A percentile compares a stretch with the other conserved stretches of the same genome.
These are phyloP conservation scores for Tethea ocularis DNA, from an alignment of 2,888 invertebrate species.

Conservation along the genomic window DNA sequence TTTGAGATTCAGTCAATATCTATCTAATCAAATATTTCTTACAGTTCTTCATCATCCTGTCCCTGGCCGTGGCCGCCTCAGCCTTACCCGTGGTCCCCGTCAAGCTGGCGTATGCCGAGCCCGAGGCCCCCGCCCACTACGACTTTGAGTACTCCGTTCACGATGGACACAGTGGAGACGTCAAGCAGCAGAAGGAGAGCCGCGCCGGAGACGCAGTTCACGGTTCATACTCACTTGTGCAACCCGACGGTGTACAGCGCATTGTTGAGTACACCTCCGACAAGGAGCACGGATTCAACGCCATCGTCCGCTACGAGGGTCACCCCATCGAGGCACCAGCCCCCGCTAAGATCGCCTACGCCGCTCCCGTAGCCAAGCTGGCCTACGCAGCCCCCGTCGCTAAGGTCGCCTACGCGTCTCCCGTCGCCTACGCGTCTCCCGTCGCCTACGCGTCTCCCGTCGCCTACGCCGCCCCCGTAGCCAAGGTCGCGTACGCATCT, in stretches of 20 bases:
- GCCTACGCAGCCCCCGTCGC: constrained; percentile 30
- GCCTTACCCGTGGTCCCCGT: constrained; percentile 52
- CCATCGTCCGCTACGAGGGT: constrained; percentile 73
- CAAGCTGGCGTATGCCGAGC: constrained; percentile 61
- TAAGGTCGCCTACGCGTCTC: constrained; percentile 31
- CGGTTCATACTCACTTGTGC: constrained; percentile 77
- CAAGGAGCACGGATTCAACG: constrained; percentile 73
- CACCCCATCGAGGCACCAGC: constrained; percentile 44
- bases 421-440: constrained; percentile 43
- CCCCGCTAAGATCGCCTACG: constrained; percentile 25
- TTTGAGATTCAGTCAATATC: too few species aligned
- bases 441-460: constrained; percentile 38
- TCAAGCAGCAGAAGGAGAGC: constrained; percentile 75
- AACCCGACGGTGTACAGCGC: constrained; percentile 74
- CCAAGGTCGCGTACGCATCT: constrained; percentile 39
- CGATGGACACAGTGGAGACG: constrained; percentile 71
- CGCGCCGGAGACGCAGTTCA: constrained; percentile 73
- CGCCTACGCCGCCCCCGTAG: constrained; percentile 27
- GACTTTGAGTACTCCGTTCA: constrained; percentile 75
- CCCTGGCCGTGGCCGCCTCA: constrained; percentile 53
- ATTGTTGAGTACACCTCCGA: constrained; percentile 77
- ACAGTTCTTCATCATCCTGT: constrained; percentile 60
- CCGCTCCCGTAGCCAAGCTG: constrained; percentile 39
- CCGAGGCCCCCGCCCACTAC: constrained; percentile 69
- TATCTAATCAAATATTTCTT: constrained; percentile 17